Conservation (phyloP, 2,113 vertebrate genomes). For the Sturnira hondurensis region DNA sequence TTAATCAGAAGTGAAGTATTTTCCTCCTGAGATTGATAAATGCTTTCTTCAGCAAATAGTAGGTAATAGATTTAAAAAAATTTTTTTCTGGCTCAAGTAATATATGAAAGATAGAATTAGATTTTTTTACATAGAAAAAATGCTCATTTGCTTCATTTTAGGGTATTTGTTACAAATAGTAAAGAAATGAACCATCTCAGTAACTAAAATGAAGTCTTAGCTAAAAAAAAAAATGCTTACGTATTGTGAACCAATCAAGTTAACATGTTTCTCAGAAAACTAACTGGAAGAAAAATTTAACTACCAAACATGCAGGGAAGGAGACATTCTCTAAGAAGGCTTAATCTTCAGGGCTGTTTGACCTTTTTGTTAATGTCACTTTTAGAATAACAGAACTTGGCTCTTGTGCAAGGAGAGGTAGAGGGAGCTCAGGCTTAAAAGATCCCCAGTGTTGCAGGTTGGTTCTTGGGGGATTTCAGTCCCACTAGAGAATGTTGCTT, state of each 20-base stretch:
- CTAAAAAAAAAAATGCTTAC: background rate
- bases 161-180: background rate
- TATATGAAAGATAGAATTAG: background rate
- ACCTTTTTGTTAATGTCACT: background rate
- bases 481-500: background rate
- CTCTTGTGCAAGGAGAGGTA: background rate
- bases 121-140: background rate
- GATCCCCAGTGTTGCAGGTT: background rate
- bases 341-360: slow-evolving; percentile 2
- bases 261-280: slow-evolving; percentile 2
- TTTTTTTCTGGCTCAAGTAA: background rate
- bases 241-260: background rate
- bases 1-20: background rate
- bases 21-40: background rate
- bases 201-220: background rate
- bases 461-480: background rate
- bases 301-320: background rate
- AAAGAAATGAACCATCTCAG: background rate
- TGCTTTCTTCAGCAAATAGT: background rate
- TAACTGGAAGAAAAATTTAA: slow-evolving; percentile 7
- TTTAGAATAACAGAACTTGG: background rate
- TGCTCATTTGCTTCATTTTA: background rate
- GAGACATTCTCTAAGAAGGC: background rate
- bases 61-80: background rate
- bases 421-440: background rate